Evolutionary conservation across 1,140 invertebrate genomes (phyloP).

Genomic region (Drosophila busckii): DNA sequence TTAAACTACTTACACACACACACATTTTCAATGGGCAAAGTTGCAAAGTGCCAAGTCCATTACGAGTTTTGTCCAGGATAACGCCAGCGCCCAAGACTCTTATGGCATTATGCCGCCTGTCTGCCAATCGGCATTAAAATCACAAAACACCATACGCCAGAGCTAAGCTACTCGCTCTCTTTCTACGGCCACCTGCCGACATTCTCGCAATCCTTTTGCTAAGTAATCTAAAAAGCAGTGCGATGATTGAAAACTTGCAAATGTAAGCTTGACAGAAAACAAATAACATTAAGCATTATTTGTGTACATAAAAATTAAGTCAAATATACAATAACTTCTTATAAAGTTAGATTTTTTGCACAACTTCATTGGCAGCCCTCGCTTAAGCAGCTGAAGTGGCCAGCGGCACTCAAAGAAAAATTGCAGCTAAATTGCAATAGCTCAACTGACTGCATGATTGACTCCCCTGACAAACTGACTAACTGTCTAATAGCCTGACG

Average conservation of each 20-base stretch:
- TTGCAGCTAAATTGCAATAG: conserved; percentile 74
- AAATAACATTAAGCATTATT: too few species aligned
- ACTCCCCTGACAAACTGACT: conserved; percentile 41
- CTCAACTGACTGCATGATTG: conserved; percentile 46
- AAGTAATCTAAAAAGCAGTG: too few species aligned
- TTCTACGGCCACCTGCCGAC: conserved; percentile 8
- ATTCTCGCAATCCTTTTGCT: conserved; percentile 29
- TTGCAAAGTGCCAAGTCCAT: conserved; percentile 75
- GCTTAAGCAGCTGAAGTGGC: conserved; percentile 55
- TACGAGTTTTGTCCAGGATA: conserved; percentile 42
- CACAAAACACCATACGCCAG: conserved; percentile 66
- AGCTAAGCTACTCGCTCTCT: conserved; percentile 2
- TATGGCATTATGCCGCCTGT: conserved; percentile 28
- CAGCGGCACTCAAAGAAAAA: conserved; percentile 65
- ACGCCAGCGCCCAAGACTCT: conserved; percentile 21
- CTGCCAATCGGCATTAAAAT: conserved; percentile 75
- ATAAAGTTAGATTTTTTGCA: too few species aligned
- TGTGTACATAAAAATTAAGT: too few species aligned
- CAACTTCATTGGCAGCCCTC: conserved; percentile 5
- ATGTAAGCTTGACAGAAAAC: too few species aligned
- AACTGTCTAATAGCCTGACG: conserved; percentile 4
- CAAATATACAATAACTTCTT: too few species aligned
- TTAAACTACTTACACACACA: conserved; percentile 77
- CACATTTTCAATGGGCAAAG: conserved; percentile 71
- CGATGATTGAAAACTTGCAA: too few species aligned